Base-by-base conservation (phyloP, 1,140 invertebrate genomes). In the Rhopalosiphum padi region DNA sequence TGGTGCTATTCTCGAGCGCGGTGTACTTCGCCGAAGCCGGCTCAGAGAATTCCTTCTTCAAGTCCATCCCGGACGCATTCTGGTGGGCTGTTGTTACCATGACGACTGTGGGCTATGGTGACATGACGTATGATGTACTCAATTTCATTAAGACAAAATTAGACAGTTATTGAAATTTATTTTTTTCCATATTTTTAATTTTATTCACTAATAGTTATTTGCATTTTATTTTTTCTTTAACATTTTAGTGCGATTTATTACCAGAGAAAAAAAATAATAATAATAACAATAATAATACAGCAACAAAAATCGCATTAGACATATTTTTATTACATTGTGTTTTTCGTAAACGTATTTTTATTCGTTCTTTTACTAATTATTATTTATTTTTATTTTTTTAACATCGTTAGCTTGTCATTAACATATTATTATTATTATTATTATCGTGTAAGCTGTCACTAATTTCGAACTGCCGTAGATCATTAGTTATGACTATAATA, bases 41-140 rank as follows among this genome's bases (percentile, higher is more conserved):
- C 96, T 97, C 98, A 95, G 97, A 98, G 95, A 97, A 98, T 96
- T 98, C 98, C 94, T 98, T 99, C 97, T 99, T 99, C 97, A 99
- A 98, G 96, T 99, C 98, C 95, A 99, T 99, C 96, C 99, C 99
- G 95, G 98, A 98, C 95, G 98, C 98, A 94, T 99, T 99, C 96
- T 99, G 98, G 98, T 99, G 98, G 98, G 98, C 97, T 93, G 97
- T 98, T 94, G 98, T 98, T 94, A 98, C 98, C 94, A 98, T 98
- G 97, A 98, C 97, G 94, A 99, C 99, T 96, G 99, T 99, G 96
- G 99, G 99, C 96, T 99, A 99, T 97, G 99, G 99, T 96, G 99
- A 99, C 96, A 99, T 99, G 99, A 98, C 98, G 98, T 98, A 98
- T 97, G 97, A 97, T 97, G 96, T 96, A 96, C 96, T 96, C 96